A percentile compares a stretch with the other conserved stretches of the same genome.
phyloP scores from a whole-genome alignment of 1,140 invertebrate genomes.

The Diploscapter pachys region DNA sequence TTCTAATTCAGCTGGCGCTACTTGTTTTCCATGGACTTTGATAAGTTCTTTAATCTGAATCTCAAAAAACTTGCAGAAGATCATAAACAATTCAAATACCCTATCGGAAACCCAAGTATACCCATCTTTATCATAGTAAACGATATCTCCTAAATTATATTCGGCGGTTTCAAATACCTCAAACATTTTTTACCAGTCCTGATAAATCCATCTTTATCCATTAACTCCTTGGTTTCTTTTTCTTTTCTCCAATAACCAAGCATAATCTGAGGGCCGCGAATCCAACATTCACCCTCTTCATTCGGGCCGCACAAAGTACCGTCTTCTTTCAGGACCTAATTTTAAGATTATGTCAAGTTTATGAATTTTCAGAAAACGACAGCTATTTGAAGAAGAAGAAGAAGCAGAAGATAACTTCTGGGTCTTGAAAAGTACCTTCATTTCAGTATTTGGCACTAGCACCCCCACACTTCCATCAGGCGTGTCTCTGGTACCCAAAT shows the following conservation, averaged over 20 bases:
- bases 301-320: slow-evolving; percentile 24
- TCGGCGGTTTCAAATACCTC: too few relatives aligned
- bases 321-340: slow-evolving; percentile 3
- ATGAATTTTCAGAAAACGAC: too few relatives aligned
- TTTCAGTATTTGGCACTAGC: slow-evolving; percentile 15
- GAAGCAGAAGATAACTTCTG: too few relatives aligned
- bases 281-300: slow-evolving; percentile 28
- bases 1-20: slow-evolving; percentile 25
- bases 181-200: slow-evolving; percentile 2
- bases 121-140: slow-evolving; percentile 26
- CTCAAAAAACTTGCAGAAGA: too few relatives aligned
- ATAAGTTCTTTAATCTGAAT: slow-evolving; percentile 22
- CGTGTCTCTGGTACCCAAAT: slow-evolving; percentile 4
- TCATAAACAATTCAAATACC: not conserved
- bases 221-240: not conserved
- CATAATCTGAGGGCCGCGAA: slow-evolving; percentile 31
- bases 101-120: slow-evolving; percentile 25
- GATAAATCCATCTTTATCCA: slow-evolving; percentile 27
- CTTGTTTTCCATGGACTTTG: slow-evolving; percentile 30
- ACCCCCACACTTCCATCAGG: slow-evolving; percentile 21
- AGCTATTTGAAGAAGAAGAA: too few relatives aligned
- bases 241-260: slow-evolving; percentile 29
- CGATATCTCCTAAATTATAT: slow-evolving; percentile 11
- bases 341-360: too few relatives aligned
- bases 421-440: slow-evolving; percentile 9